phyloP scores from a whole-genome alignment of 1,140 invertebrate genomes.

The Nasonia vitripennis region DNA sequence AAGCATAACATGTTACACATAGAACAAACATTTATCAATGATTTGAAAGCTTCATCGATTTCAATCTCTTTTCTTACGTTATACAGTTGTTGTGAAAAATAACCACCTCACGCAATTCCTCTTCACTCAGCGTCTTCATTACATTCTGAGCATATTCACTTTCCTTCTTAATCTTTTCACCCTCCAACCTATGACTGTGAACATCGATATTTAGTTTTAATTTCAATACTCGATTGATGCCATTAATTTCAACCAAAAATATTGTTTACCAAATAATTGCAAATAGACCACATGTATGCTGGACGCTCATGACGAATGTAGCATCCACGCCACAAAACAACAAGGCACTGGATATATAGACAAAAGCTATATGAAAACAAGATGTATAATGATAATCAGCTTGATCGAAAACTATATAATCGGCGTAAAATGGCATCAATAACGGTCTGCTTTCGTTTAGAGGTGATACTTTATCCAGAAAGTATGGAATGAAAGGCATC shows the following conservation, averaged over 20 bases:
- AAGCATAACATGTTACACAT: not conserved
- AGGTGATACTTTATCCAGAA: not conserved
- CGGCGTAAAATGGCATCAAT: not conserved
- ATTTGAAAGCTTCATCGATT: not conserved
- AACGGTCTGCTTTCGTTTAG: not conserved
- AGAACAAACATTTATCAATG: not conserved
- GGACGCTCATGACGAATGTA: not conserved
- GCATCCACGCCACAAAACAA: not conserved
- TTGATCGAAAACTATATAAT: not conserved
- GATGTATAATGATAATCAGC: not conserved
- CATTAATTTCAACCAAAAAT: not conserved
- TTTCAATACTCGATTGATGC: not conserved
- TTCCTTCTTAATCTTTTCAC: too few species aligned
- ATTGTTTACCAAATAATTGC: constrained; percentile 2
- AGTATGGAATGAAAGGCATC: not conserved
- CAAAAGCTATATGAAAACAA: not conserved
- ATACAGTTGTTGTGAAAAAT: not conserved
- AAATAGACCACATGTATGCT: not conserved
- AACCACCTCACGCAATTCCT: not conserved
- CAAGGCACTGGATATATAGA: not conserved
- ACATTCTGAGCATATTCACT: too few species aligned
- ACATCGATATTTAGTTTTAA: not conserved
- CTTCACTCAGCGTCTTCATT: too few species aligned
- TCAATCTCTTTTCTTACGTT: not conserved
- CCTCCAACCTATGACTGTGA: not conserved